These are phyloP conservation scores for Xiphophorus birchmanni DNA, from an alignment of 2,797 vertebrate genomes.

Conservation along the genomic window DNA sequence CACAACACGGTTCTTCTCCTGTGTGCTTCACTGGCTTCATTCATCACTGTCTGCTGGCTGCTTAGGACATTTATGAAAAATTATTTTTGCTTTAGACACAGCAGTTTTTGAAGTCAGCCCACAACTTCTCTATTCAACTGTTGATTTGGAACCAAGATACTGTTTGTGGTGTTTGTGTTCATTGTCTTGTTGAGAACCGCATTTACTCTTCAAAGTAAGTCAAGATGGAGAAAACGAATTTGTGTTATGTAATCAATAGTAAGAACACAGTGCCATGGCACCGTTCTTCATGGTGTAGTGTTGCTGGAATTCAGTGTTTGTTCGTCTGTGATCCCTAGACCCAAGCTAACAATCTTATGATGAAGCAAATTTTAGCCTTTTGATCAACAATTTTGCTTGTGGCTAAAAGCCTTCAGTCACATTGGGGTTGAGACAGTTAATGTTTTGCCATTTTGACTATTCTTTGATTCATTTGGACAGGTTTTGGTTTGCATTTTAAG, in stretches of 20 bases:
- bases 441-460: not conserved
- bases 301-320: not conserved
- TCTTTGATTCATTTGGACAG: not conserved
- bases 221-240: not conserved
- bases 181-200: not conserved
- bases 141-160: not conserved
- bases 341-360: not conserved
- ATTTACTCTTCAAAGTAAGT: not conserved
- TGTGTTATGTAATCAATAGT: not conserved
- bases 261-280: not conserved
- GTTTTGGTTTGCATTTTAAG: not conserved
- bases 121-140: not conserved
- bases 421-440: not conserved
- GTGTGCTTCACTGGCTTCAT: slow-evolving; percentile 37
- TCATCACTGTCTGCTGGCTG: slow-evolving; percentile 18
- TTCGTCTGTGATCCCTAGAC: not conserved
- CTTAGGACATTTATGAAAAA: not conserved
- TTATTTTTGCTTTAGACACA: not conserved
- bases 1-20: slow-evolving; percentile 36
- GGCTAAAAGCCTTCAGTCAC: not conserved
- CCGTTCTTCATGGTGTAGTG: not conserved
- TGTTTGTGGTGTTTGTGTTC: not conserved
- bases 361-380: too few species aligned
- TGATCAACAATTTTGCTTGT: not conserved
- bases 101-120: not conserved